Base-by-base conservation (phyloP, 2,888 invertebrate species). In the Hydropsyche betteni region DNA sequence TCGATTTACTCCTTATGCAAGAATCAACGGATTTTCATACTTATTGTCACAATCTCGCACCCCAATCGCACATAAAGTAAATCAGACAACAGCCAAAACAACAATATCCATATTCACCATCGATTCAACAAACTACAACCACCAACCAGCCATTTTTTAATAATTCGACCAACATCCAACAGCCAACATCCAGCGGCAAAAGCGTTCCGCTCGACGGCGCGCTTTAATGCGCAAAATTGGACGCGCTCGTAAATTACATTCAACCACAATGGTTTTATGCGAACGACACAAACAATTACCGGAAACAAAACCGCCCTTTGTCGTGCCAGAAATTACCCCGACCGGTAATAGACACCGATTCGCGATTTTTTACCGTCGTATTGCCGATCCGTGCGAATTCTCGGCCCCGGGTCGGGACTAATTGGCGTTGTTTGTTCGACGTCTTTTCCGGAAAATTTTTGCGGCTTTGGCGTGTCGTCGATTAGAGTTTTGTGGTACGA, bases 211-310 rank as follows among this genome's bases (percentile, higher is more conserved):
- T 12, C 55, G 12, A 4, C n/a, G 55, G n/a, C 55, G 36, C 33
- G 24, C 51, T 69, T 34, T 68, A 51, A 69, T 51, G 38, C 36
- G 52, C 33, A 33, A 34, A 70, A 70, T 70, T 70, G 52, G 53
- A 70, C 53, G 70, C 51, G 51, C 10, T 69, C 69, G 70, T 70
- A 70, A 70, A 70, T 70, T 70, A 70, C 53, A 51, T 53, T 53
- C 52, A 33, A 34, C 53, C 69, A 69, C 70, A 70, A 70, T 53
- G 70, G 70, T 70, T 70, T 53, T 14, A 36, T 70, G 70, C 52
- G 24, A 53, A 53, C 36, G 70, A 70, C 70, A 70, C 70, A 70
- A 70, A 53, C 70, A 70, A 70, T 70, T 70, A 24, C 12, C 52
- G 24, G 34, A 64, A 64, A 64, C 64, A 64, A 64, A 64, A 64